Base-by-base conservation (phyloP, 2,888 invertebrate genomes). In the Drosophila sordidapex region DNA sequence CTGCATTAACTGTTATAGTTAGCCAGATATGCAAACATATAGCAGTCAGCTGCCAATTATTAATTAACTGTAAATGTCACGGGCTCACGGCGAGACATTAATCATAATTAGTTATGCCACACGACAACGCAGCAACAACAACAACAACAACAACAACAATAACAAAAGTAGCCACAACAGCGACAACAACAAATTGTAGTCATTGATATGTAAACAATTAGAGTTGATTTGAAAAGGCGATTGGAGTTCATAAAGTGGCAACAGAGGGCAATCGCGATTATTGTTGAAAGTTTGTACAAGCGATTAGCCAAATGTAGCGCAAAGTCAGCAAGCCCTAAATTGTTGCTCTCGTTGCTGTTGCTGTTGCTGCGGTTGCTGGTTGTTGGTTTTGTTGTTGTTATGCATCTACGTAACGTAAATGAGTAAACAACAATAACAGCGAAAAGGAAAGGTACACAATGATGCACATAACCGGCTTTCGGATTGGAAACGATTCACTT, bases 81-180 rank as follows among this genome's bases (percentile, higher is more conserved):
- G 78, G 78, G 85, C 90, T 87, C 77, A 68, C 68, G 76, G 67
- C 67, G 70, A 61, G 48, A 59, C 82, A 87, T 87, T 87, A 90
- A 87, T 90, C 89, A 90, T 90, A 90, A 90, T 90, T 88, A 90
- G 87, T 88, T 88, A 86, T 87, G 90, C 83, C 88, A 90, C 82
- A 83, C 81, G 82, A 75, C 90, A 78, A 70, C 49, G 46, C 67
- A 53, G 43, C 72, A 70, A 48, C 70, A 54, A 53, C 56, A 66
- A 46, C 71, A 65, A 31, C n/a, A n/a, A n/a, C 46, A 56, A 48
- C 56, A 56, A 46, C 71, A 65, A 31, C 69, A 70, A 59, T 62
- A 67, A 18, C 38, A 38, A 38, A 25, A 8, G 25, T 25, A 27
- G 46, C 25, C 25, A 25, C 25, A 25, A 25, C 43, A 46, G 35